A percentile compares a stretch with the other conserved stretches of the same genome.
Conservation (phyloP, 64 coral and sea anemone genomes). For the Astreopora myriophthalma region DNA sequence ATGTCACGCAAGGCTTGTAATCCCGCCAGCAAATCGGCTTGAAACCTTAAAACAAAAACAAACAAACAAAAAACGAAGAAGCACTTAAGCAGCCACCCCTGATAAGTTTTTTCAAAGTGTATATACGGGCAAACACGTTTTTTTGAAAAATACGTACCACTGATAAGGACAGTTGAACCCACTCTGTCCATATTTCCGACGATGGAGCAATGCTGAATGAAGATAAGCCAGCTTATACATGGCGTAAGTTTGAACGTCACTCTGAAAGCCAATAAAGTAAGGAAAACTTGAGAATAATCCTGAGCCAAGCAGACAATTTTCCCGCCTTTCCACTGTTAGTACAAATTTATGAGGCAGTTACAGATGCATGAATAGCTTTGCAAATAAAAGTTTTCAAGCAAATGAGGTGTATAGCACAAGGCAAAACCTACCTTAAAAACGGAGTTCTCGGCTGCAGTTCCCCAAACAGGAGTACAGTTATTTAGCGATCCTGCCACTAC, state of each 20-base stretch:
- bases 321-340: too few species aligned
- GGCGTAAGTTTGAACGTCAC: constrained; percentile 34
- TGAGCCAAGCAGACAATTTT: too few species aligned
- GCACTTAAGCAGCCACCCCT: neutral
- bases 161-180: constrained; percentile 74
- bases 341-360: too few species aligned
- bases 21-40: constrained; percentile 57
- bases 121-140: neutral
- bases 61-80: neutral
- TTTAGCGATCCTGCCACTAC: constrained; percentile 35
- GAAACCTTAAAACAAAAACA: constrained; percentile 53
- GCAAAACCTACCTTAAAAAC: constrained; percentile 27
- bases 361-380: too few species aligned
- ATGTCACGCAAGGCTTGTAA: constrained; percentile 68
- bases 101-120: neutral
- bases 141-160: constrained; percentile 53
- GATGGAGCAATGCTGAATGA: constrained; percentile 65
- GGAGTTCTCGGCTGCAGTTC: neutral
- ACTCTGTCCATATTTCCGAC: constrained; percentile 42
- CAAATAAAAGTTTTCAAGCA: too few species aligned
- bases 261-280: constrained; percentile 50
- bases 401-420: neutral
- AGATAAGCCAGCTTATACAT: constrained; percentile 75
- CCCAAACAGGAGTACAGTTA: constrained; percentile 27
- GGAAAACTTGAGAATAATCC: neutral